A percentile compares a stretch with the other conserved stretches of the same genome.
Evolutionary conservation across 2,113 vertebrate species (phyloP).

Genomic region (Protobothrops flavoviridis): DNA sequence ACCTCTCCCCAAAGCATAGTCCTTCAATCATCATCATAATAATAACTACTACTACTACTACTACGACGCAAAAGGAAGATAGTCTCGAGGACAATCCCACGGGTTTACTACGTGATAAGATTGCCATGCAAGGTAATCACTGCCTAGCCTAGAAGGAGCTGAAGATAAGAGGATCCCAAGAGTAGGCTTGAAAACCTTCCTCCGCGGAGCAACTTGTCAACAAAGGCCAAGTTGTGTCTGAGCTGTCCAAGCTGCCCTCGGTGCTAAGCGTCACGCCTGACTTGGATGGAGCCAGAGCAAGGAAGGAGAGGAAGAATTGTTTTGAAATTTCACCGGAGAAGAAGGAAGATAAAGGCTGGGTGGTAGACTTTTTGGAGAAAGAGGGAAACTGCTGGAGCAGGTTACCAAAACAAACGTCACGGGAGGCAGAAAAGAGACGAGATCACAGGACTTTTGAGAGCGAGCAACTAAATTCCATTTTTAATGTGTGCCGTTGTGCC

Average conservation of each 20-base stretch:
- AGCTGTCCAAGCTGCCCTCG: slow-evolving; percentile 29
- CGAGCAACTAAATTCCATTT: too few relatives aligned
- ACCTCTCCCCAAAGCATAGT: not conserved
- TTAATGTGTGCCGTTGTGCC: too few relatives aligned
- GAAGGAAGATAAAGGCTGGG: slow-evolving; percentile 40
- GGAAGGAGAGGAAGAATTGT: not conserved
- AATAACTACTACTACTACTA: not conserved
- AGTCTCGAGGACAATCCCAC: not conserved
- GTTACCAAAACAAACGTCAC: slow-evolving; percentile 54
- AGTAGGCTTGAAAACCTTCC: not conserved
- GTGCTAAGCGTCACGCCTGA: not conserved
- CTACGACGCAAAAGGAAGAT: not conserved
- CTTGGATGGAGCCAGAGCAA: not conserved
- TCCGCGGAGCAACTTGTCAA: slow-evolving; percentile 6
- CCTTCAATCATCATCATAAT: not conserved
- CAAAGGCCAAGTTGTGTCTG: slow-evolving; percentile 22
- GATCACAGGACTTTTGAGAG: slow-evolving; percentile 25
- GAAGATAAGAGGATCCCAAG: not conserved
- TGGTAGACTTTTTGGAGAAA: slow-evolving; percentile 49
- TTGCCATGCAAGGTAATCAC: fast-evolving
- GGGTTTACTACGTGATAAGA: not conserved
- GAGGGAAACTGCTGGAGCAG: slow-evolving; percentile 36
- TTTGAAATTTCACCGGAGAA: slow-evolving; percentile 37
- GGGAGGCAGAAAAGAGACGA: slow-evolving; percentile 47
- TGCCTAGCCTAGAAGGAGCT: fast-evolving